Evolutionary conservation across 2,113 vertebrate genomes (phyloP), one percentile per base, ranked within the genome.

Genomic region (Cygnus buccinator): DNA sequence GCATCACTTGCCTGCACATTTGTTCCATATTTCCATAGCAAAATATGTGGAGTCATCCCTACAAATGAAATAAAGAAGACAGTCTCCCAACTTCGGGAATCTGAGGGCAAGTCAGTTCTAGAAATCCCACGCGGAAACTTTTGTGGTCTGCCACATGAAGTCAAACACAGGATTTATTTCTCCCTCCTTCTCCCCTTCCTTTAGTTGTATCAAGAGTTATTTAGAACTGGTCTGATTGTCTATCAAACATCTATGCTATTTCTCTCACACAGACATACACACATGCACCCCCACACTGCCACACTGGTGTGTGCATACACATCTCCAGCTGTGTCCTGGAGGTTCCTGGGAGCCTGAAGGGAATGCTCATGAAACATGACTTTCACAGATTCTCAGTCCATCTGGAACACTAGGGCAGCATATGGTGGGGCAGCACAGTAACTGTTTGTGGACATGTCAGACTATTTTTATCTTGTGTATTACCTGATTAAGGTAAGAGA

Each of bases 291-390:
- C 54, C 52, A 8, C 4, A 0, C 46, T 90, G 68, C 89, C 3
- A 3, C 84, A 58, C 93, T 85, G 94, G 94, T 89, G 84, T 95
- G 74, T 85, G 75, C 75, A 23, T 83, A 26, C 71, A 73, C 91
- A 79, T 93, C 95, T 91, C 94, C 96, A 97, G 96, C 96, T 96
- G 96, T 92, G 94, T 94, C 87, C 91, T 85, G 95, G 91, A 94
- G 95, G 86, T 96, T 96, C 91, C 96, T 11, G 3, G 67, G 74
- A 97, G 95, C 87, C 94, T 96, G 86, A 87, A 95, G 96, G 84
- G 94, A 97, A 96, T 94, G 93, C 95, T 97, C 94, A 95, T 97
- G 94, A 94, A 97, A 97, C 93, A 94, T 95, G 96, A 97, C 95
- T 96, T 95, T 93, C 96, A 93, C 96, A 96, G 96, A 95, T 95